Evolutionary conservation across 2,797 vertebrate genomes (phyloP), one percentile per base, ranked within the genome.

Genomic region (Danio tinwini): DNA sequence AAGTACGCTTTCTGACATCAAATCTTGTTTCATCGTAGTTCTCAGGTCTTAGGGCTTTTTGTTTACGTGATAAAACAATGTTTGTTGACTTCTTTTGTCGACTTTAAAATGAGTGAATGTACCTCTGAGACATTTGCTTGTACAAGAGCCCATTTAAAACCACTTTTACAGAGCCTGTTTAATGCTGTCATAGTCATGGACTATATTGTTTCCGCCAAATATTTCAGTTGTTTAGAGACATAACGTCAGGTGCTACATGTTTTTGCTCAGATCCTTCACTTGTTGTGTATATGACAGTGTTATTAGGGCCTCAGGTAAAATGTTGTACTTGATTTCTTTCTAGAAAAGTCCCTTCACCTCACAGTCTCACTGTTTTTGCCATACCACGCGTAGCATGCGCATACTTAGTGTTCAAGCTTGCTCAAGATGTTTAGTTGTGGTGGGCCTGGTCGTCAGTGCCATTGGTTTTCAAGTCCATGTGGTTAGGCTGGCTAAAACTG

Each of bases 1-100:
- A 52, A 50, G 37, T 87, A 79, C 85, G 70, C 82, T 85, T 86
- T 91, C 85, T 89, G 69, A 90, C 90, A 88, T 89, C 89, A 93
- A 92, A 91, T 89, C 65, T 40, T 71, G 53, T 85, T 87, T 83
- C 83, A 84, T 81, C 65, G 71, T 91, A 92, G 91, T 74, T 87
- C 90, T 92, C 90, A 93, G 90, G 88, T 88, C 65, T 85, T 88
- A 87, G 80, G 12, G 21, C 17, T 67, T 56, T 65, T 63, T 19
- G 47, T 82, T 78, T 67, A 68, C 70, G 67, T 56, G 55, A 39
- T 68, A 64, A 71, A 67, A 52, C 19, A 72, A 74, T 74, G 47
- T 40, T 62, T 70, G 70, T 80, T 56, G 63, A 62, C 67, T 40
- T 63, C 21, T 50, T 69, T 17, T 65, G 68, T 83, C 50, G 79